phyloP scores from a whole-genome alignment of 2,888 invertebrate genomes.

The Pogonocherus hispidulus region DNA sequence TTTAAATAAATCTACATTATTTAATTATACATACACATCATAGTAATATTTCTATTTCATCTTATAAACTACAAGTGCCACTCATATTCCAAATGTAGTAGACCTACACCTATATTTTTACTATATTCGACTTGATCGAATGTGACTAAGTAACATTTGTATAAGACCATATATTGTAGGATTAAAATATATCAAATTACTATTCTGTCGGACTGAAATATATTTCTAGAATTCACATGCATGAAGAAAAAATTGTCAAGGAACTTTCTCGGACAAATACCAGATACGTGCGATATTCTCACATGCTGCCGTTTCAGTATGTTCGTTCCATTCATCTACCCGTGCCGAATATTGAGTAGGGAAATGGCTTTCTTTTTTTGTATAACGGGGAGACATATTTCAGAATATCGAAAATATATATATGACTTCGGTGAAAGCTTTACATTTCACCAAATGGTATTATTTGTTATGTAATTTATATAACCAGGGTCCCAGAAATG shows the following conservation, averaged over 20 bases:
- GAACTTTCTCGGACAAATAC: slow-evolving; percentile 14
- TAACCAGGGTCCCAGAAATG: slow-evolving; percentile 4
- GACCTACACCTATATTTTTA: too few species aligned
- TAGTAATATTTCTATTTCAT: too few species aligned
- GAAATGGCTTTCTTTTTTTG: slow-evolving; percentile 38
- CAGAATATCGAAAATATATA: slow-evolving; percentile 29
- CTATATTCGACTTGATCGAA: too few species aligned
- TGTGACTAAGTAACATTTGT: too few species aligned
- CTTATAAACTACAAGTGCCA: too few species aligned
- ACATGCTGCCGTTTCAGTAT: slow-evolving; percentile 37
- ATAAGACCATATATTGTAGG: too few species aligned
- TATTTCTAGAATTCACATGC: too few species aligned
- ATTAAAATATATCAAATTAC: too few species aligned
- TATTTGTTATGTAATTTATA: slow-evolving; percentile 19
- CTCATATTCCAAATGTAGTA: too few species aligned
- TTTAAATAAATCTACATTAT: too few species aligned
- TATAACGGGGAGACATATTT: slow-evolving; percentile 36
- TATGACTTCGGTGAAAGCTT: slow-evolving; percentile 15
- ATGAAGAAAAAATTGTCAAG: background rate
- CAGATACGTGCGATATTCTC: slow-evolving; percentile 36
- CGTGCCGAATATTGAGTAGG: slow-evolving; percentile 42
- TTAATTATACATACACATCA: too few species aligned
- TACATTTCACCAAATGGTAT: slow-evolving; percentile 6
- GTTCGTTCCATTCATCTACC: slow-evolving; percentile 26
- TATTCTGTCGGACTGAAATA: too few species aligned